Conservation (phyloP, 2,888 invertebrate species). For the Dynastes grantii region DNA sequence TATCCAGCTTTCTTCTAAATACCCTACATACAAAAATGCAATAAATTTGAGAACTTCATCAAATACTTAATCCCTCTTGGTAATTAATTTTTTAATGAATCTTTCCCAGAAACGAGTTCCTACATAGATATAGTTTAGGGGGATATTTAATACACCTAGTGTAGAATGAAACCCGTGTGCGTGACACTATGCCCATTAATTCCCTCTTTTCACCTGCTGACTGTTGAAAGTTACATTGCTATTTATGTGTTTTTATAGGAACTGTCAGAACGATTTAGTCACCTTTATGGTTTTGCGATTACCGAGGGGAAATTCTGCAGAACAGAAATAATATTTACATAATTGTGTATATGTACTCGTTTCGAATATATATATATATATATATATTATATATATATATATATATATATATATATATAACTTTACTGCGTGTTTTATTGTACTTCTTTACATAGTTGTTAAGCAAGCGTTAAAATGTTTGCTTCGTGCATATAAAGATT, state of each 20-base stretch:
- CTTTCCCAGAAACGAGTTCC: too few relatives aligned
- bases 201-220: constrained; percentile 6
- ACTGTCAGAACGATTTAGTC: constrained; percentile 8
- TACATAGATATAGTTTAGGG: too few relatives aligned
- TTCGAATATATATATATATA: neutral
- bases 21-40: too few relatives aligned
- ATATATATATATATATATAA: too few relatives aligned
- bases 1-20: too few relatives aligned
- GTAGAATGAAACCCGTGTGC: neutral
- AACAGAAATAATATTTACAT: constrained; percentile 8
- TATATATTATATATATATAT: neutral
- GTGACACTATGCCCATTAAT: constrained; percentile 13
- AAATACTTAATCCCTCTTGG: too few relatives aligned
- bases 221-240: constrained; percentile 9
- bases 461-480: constrained; percentile 4
- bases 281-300: neutral
- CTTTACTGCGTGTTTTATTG: constrained; percentile 11
- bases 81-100: too few relatives aligned
- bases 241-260: constrained; percentile 5
- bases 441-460: constrained; percentile 4
- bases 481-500: constrained; percentile 1
- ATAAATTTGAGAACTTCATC: too few relatives aligned
- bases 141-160: neutral
- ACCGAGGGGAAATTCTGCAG: neutral
- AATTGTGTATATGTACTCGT: constrained; percentile 9